Evolutionary conservation across 92 coral and sea anemone genomes (phyloP).

Genomic region (Scolanthus callimorphus): DNA sequence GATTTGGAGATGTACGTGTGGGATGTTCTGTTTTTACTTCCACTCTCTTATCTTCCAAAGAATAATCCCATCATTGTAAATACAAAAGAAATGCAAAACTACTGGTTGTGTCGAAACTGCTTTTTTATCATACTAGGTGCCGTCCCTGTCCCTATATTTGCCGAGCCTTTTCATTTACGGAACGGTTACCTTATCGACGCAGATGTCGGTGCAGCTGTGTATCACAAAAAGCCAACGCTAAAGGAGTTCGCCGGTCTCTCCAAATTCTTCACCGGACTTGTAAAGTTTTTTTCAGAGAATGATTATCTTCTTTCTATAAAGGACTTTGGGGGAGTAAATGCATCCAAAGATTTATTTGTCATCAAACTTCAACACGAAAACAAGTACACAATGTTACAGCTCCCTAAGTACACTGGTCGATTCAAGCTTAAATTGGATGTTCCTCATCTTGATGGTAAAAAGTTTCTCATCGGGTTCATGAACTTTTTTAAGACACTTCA

Average conservation of each 20-base stretch:
- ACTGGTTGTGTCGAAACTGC: conserved; percentile 48
- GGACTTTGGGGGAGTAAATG: conserved; percentile 45
- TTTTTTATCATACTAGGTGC: conserved; percentile 46
- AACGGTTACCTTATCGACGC: conserved; percentile 30
- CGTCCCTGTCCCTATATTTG: conserved; percentile 55
- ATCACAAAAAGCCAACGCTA: conserved; percentile 49
- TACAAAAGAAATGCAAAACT: conserved; percentile 53
- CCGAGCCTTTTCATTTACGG: conserved; percentile 47
- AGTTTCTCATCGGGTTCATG: no score
- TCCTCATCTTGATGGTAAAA: no score
- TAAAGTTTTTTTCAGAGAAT: conserved; percentile 35
- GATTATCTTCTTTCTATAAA: conserved; percentile 41
- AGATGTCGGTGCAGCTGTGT: conserved; percentile 31
- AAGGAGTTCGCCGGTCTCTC: conserved; percentile 30
- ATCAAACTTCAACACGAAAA: no score
- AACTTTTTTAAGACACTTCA: no score
- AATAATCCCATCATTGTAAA: conserved; percentile 36
- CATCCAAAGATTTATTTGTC: no score
- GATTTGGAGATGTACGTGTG: no score
- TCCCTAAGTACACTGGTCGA: no score
- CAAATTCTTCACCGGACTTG: conserved; percentile 30
- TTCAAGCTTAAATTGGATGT: no score
- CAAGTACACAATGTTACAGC: no score
- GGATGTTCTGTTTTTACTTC: conserved; percentile 25
- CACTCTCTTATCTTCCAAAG: conserved; percentile 55